Evolutionary conservation across 2,888 invertebrate genomes (phyloP), one percentile per base, ranked within the genome.

Genomic region (Lepeophtheirus nordmannii): DNA sequence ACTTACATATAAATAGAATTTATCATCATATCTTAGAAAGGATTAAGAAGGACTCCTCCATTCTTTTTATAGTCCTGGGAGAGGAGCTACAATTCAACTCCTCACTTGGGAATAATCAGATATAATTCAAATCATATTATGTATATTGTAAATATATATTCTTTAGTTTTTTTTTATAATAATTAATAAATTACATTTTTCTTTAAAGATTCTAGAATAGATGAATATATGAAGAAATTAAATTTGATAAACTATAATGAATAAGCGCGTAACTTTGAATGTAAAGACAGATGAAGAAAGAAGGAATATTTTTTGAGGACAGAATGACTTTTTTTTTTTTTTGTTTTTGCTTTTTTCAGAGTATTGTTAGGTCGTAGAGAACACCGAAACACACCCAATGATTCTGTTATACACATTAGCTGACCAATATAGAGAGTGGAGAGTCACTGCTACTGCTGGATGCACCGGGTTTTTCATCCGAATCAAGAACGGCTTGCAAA

Each of bases 391-490:
- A 46, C n/a, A 17, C 53, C 14, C 8, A 3, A 46, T 46, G 14
- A 17, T 46, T 17, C 8, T 46, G 30, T 30, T 30, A 30, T 30
- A 30, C 30, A 30, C 30, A 30, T 46, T 46, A 46, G 53, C 53
- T 46, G 17, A 60, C 60, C 37, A 60, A 38, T 17, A 60, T 60
- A n/a, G 39, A 62, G 62, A 20, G 41, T 20, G 30, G 62, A 17
- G 62, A 62, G 20, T 62, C 62, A 46, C 17, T 46, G 53, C 53
- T 46, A 17, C n/a, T 46, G 53, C 53, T 46, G 53, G n/a, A n/a
- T 14, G 53, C 53, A n/a, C 53, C 53, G 17, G n/a, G n/a, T 17
- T 14, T 14, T 22, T 62, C 62, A 20, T 30, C 62, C 20, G n/a
- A 22, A 10, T 60, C 60, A 1, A 60, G 38, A 17, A 60, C 60